These are phyloP conservation scores for Phainopepla nitens DNA, from an alignment of 2,113 vertebrate genomes.

Conservation along the genomic window DNA sequence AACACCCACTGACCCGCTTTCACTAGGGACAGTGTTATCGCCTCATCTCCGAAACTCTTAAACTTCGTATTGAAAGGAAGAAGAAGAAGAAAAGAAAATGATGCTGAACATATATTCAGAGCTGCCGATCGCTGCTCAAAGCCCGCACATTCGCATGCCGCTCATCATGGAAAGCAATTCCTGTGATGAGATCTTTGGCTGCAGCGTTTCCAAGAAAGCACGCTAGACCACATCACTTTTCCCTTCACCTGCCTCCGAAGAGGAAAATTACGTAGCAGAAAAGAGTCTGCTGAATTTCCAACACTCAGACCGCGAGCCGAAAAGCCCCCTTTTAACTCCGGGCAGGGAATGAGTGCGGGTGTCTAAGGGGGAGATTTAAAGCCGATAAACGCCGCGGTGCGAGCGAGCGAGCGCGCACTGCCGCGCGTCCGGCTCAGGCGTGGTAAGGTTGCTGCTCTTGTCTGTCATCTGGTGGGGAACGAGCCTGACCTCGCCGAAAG, in stretches of 20 bases:
- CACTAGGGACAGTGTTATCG: neutral
- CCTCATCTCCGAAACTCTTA: neutral
- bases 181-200: slow-evolving; percentile 10
- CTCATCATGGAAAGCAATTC: neutral
- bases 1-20: slow-evolving; percentile 64
- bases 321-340: neutral
- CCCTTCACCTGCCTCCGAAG: neutral
- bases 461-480: slow-evolving; percentile 42
- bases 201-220: slow-evolving; percentile 7
- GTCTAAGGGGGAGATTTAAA: neutral
- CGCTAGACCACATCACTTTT: slow-evolving; percentile 10
- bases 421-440: neutral
- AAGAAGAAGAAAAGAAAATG: rapidly evolving
- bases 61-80: neutral
- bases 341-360: neutral
- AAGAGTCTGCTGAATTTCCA: neutral
- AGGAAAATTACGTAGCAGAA: neutral
- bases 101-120: neutral
- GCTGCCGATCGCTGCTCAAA: neutral
- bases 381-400: neutral
- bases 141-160: neutral
- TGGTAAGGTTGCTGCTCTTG: neutral
- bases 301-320: neutral
- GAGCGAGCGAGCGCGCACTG: neutral
- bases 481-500: neutral